phyloP scores from a whole-genome alignment of 64 coral and sea anemone species.

The Astreopora myriophthalma region DNA sequence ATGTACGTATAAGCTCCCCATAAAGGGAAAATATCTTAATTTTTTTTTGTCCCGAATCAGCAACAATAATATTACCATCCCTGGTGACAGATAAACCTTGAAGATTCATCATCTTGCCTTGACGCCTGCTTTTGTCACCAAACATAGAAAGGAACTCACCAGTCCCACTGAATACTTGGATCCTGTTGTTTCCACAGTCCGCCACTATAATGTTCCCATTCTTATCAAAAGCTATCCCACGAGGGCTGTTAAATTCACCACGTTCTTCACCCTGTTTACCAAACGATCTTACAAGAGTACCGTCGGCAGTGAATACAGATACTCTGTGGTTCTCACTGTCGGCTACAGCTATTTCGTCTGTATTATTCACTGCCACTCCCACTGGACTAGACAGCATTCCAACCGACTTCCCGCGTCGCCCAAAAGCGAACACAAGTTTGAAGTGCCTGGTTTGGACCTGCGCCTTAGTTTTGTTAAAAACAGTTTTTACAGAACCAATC shows the following conservation, averaged over 20 bases:
- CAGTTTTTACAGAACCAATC: too few species aligned
- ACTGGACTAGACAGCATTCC: background rate
- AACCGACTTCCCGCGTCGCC: background rate
- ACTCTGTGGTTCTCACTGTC: background rate
- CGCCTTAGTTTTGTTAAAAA: too few species aligned
- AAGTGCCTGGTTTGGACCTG: constrained; percentile 14
- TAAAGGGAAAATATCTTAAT: constrained; percentile 41
- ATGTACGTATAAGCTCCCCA: background rate
- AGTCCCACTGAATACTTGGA: background rate
- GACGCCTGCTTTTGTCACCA: background rate
- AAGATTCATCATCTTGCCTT: background rate
- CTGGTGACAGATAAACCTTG: background rate
- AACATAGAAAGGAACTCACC: background rate
- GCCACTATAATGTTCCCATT: background rate
- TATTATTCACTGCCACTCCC: constrained; percentile 44
- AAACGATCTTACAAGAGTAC: background rate
- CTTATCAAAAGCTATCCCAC: background rate
- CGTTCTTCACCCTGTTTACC: background rate
- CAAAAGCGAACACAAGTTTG: constrained; percentile 21
- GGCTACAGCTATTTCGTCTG: constrained; percentile 29
- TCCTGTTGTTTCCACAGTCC: too few species aligned
- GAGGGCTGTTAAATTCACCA: constrained; percentile 1
- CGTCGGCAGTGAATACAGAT: background rate
- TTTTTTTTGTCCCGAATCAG: constrained; percentile 1
- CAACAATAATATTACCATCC: constrained; percentile 33